Evolutionary conservation across 2,113 vertebrate genomes (phyloP).

Genomic region (Rhipidura dahli): DNA sequence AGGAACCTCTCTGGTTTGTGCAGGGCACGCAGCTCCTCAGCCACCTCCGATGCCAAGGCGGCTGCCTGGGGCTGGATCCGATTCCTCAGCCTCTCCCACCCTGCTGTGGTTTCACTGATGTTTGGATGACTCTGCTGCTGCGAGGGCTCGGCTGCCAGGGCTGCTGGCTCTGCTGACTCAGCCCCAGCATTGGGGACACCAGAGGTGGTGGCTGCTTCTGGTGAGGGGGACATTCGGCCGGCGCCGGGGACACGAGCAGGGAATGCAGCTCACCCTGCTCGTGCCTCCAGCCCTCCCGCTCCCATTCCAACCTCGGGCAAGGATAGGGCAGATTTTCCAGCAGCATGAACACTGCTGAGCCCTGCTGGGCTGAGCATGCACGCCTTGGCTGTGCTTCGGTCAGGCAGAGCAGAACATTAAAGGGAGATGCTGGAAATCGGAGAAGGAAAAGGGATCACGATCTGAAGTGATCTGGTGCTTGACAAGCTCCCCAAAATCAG

Average conservation of each 20-base stretch:
- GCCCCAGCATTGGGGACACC: background rate
- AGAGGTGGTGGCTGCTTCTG: fast-evolving
- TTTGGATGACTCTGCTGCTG: background rate
- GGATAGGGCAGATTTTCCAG: background rate
- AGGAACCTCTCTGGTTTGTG: background rate
- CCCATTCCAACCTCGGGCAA: fast-evolving
- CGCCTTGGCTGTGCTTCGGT: background rate
- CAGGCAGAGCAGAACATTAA: background rate
- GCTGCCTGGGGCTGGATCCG: background rate
- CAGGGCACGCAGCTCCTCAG: background rate
- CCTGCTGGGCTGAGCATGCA: background rate
- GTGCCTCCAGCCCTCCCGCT: fast-evolving
- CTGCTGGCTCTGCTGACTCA: background rate
- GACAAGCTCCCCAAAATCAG: background rate
- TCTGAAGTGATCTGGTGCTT: background rate
- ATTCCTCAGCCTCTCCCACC: background rate
- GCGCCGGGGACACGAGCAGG: background rate
- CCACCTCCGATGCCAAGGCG: background rate
- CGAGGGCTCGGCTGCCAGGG: fast-evolving
- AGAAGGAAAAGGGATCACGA: background rate
- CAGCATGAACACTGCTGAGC: background rate
- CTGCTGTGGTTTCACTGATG: background rate
- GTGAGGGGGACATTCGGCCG: fast-evolving
- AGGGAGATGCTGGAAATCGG: background rate
- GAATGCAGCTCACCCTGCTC: background rate